Base-by-base conservation (phyloP, 2,888 invertebrate species). In the Erebia ligea region DNA sequence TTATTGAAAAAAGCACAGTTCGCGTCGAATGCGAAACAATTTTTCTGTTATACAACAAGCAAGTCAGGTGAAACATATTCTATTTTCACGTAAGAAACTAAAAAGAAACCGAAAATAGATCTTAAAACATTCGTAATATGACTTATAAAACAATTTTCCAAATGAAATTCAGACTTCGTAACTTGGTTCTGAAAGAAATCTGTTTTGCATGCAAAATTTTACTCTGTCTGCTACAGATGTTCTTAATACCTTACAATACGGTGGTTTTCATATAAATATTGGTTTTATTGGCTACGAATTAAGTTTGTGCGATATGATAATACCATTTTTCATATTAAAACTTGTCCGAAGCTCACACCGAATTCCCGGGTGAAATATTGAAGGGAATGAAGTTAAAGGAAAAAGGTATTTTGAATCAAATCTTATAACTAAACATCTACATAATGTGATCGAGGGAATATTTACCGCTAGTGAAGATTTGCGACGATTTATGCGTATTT, bases 261-360 rank as follows among this genome's bases (percentile, higher is more conserved):
- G 74, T 69, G 59, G 4, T 69, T 17, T 67, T 74, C 76, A n/a
- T 6, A 58, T 11, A 8, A 5, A 19, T 40, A 15, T n/a, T 21
- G n/a, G 64, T 67, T 65, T 69, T 72, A 69, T 63, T 58, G 13
- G 65, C 61, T 45, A 50, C 19, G 63, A 58, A 69, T 65, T 25
- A 56, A 63, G 25, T 75, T 80, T 79, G 81, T 80, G 76, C 76
- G 76, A 81, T 86, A 90, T 88, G 87, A 91, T 92, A 92, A 92
- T 92, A 86, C 86, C 87, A 91, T 92, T 92, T 92, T 92, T 92
- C 92, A 89, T 88, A 92, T 92, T 92, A 92, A 92, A 91, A 92
- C 84, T 91, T 91, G 84, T 86, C 82, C 84, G 77, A 72, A 73
- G 69, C 74, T 71, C 68, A 68, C 68, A 68, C 66, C 72, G 75